Percentiles rank a stretch among this genome's conserved stretches.
Conservation (phyloP, 92 coral and sea anemone species). For the Porites cylindrica region DNA sequence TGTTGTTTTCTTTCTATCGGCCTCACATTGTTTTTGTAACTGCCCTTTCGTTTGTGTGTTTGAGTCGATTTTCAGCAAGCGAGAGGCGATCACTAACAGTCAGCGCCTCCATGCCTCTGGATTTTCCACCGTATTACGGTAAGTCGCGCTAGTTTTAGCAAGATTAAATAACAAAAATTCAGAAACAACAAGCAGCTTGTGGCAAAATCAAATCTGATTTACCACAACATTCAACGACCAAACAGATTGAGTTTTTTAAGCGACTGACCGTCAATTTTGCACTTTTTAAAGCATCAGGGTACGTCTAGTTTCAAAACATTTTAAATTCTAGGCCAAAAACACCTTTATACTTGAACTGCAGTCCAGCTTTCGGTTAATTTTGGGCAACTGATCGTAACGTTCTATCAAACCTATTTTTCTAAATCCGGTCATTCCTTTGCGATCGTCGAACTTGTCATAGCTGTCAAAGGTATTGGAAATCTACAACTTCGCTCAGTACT, state of each 20-base stretch:
- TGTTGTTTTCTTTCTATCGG: neutral
- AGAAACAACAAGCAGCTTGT: neutral
- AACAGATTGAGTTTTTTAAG: neutral
- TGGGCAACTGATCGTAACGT: neutral
- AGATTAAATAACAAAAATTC: neutral
- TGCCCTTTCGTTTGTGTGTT: neutral
- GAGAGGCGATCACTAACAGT: slow-evolving; percentile 6
- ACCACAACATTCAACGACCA: neutral
- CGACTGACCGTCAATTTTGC: neutral
- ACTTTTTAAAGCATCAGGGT: slow-evolving; percentile 10
- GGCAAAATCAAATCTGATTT: neutral
- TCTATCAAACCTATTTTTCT: slow-evolving; percentile 6
- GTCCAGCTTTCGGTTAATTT: neutral
- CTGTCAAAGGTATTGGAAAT: slow-evolving; percentile 16
- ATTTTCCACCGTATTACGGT: slow-evolving; percentile 80
- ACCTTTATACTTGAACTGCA: too few species aligned
- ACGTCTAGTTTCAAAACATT: neutral
- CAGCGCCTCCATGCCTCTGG: slow-evolving; percentile 66
- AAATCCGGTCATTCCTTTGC: neutral
- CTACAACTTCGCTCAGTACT: neutral
- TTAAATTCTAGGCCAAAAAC: neutral
- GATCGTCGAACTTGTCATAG: neutral
- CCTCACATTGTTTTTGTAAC: neutral
- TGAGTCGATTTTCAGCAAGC: neutral
- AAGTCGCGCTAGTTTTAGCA: slow-evolving; percentile 5